Evolutionary conservation across 1,140 invertebrate species (phyloP).

Genomic region (Hylaeus volcanicus): DNA sequence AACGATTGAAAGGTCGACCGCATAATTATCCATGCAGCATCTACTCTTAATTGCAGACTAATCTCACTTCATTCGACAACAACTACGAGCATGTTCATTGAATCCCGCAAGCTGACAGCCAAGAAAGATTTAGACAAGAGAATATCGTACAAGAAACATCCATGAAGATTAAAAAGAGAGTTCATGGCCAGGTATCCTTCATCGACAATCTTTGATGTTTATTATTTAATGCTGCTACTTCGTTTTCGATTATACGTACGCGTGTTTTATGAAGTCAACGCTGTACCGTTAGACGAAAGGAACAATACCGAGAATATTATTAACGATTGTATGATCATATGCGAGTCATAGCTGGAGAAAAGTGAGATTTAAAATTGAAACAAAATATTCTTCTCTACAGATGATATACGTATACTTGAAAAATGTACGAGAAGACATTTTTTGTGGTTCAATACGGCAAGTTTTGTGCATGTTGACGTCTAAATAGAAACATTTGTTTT

Average conservation of each 20-base stretch:
- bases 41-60: not conserved
- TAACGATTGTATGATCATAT: not conserved
- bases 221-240: too few species aligned
- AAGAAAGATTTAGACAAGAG: not conserved
- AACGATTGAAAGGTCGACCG: not conserved
- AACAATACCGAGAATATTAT: not conserved
- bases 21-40: not conserved
- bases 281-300: too few species aligned
- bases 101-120: not conserved
- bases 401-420: too few species aligned
- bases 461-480: too few species aligned
- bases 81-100: not conserved
- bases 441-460: too few species aligned
- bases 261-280: too few species aligned
- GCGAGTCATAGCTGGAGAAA: too few species aligned
- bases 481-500: too few species aligned
- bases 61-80: not conserved
- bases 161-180: not conserved
- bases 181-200: not conserved
- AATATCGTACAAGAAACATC: slow-evolving; percentile 1
- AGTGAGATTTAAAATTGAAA: too few species aligned
- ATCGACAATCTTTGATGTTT: not conserved
- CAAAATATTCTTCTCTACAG: too few species aligned
- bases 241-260: too few species aligned
- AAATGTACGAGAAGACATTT: too few species aligned